phyloP scores from a whole-genome alignment of 2,888 invertebrate genomes.

The Neoitamus cyanurus region DNA sequence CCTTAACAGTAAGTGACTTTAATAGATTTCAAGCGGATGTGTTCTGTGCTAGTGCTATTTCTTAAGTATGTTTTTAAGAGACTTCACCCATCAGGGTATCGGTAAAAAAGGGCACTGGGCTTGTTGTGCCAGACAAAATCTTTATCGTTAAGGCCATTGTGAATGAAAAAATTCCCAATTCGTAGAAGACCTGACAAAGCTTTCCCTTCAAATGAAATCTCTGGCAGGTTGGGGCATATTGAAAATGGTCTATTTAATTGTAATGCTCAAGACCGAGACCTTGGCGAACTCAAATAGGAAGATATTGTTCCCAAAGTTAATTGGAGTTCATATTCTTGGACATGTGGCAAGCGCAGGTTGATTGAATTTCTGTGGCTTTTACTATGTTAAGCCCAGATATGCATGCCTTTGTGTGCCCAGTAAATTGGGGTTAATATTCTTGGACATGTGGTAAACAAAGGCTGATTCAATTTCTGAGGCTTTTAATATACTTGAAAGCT shows the following conservation, averaged over 20 bases:
- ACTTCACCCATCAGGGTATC: too few species aligned
- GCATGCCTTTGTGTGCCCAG: neutral
- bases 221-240: neutral
- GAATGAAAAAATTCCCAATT: neutral
- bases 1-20: constrained; percentile 84
- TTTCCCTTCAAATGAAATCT: neutral
- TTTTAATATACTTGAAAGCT: neutral
- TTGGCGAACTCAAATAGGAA: neutral
- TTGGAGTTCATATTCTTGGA: neutral
- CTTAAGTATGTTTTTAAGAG: neutral
- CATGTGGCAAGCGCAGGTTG: neutral
- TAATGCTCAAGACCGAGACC: neutral
- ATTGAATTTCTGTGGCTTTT: neutral
- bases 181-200: neutral
- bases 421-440: neutral
- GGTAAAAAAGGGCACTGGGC: too few species aligned
- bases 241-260: neutral
- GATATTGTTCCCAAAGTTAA: neutral
- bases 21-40: neutral
- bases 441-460: neutral
- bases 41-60: neutral
- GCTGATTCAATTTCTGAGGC: neutral
- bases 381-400: neutral
- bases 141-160: neutral
- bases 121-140: neutral